Evolutionary conservation across 2,113 vertebrate species (phyloP).

Genomic region (Corydoras sp.): DNA sequence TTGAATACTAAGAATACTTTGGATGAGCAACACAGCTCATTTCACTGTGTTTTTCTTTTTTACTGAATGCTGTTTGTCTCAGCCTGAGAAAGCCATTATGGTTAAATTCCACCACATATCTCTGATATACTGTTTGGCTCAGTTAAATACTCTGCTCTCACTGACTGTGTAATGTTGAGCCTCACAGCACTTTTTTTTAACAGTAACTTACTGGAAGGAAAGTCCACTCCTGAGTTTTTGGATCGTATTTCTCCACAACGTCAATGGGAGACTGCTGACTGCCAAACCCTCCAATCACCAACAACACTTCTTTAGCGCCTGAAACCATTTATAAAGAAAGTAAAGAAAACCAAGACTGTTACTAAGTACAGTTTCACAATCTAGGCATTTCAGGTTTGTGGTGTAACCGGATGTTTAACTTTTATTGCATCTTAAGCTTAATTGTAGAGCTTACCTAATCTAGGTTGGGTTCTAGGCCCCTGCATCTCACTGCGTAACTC

Average conservation of each 20-base stretch:
- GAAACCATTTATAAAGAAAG: conserved; percentile 26
- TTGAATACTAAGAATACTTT: too few relatives aligned
- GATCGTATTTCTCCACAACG: conserved; percentile 95
- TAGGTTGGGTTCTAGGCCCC: conserved; percentile 88
- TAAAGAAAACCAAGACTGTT: background rate
- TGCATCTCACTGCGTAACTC: conserved; percentile 98
- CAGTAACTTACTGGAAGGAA: conserved; percentile 83
- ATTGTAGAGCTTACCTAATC: conserved; percentile 71
- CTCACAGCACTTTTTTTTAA: background rate
- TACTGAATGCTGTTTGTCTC: too few relatives aligned
- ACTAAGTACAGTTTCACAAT: background rate
- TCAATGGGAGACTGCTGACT: conserved; percentile 98
- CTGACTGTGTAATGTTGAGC: too few relatives aligned
- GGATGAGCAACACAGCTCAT: too few relatives aligned
- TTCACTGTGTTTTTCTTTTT: too few relatives aligned
- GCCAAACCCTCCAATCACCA: conserved; percentile 95
- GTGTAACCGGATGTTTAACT: too few relatives aligned
- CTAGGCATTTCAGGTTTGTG: background rate
- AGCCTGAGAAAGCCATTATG: background rate
- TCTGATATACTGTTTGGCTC: too few relatives aligned
- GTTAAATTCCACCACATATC: background rate
- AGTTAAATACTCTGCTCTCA: too few relatives aligned
- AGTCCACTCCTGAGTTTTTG: conserved; percentile 96
- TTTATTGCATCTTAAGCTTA: background rate
- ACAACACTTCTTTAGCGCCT: conserved; percentile 96